Conservation (phyloP, 1,140 invertebrate species). For the Macrostomum lignano region DNA sequence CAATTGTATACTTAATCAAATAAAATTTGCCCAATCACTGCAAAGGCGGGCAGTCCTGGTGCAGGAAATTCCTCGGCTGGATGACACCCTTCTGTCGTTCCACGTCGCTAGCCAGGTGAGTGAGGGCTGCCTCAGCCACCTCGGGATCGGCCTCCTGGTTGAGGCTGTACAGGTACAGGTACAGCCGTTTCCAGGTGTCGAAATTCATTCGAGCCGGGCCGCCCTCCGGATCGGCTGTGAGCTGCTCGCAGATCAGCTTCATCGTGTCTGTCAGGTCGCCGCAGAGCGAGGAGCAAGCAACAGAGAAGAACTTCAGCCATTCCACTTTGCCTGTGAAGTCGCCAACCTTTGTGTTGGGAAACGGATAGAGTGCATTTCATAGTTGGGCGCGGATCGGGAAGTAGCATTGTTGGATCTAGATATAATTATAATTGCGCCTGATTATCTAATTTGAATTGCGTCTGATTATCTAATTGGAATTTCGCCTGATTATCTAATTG, state of each 20-base stretch:
- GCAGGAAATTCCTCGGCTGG: conserved; percentile 25
- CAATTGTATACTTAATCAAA: too few species aligned
- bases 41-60: conserved; percentile 23
- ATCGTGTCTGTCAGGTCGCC: conserved; percentile 46
- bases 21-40: too few species aligned
- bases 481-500: too few species aligned
- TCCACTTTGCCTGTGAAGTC: background rate
- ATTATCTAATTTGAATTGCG: too few species aligned
- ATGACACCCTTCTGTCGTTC: conserved; percentile 26
- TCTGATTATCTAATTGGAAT: too few species aligned
- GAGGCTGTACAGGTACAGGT: conserved; percentile 38
- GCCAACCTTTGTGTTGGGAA: background rate
- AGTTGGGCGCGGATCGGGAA: too few species aligned
- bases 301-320: background rate
- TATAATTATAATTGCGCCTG: too few species aligned
- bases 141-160: conserved; percentile 32
- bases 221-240: conserved; percentile 50
- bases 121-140: conserved; percentile 20
- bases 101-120: conserved; percentile 22
- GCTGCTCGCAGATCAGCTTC: conserved; percentile 45
- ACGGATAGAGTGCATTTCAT: too few species aligned
- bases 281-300: conserved; percentile 6
- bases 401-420: too few species aligned
- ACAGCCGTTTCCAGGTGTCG: conserved; percentile 37
- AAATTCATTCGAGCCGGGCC: conserved; percentile 42